These are phyloP conservation scores for Ciconia nigra DNA, from an alignment of 2,797 vertebrate genomes.

Conservation along the genomic window DNA sequence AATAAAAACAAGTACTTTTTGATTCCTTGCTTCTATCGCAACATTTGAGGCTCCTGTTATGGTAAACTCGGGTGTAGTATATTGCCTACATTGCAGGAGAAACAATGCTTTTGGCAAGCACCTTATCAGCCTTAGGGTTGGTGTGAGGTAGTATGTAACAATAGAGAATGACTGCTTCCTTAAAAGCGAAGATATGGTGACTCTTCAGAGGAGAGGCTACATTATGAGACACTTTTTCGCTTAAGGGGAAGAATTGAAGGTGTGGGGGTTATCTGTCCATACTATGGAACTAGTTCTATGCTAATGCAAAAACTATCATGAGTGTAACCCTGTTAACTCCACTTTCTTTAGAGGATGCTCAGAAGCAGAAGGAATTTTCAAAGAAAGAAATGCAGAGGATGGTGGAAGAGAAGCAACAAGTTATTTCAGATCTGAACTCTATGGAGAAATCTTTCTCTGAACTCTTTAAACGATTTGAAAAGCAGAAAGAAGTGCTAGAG, in stretches of 20 bases:
- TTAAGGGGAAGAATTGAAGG: background rate
- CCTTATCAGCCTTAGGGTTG: background rate
- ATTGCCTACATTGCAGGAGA: background rate
- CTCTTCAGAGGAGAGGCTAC: background rate
- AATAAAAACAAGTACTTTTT: background rate
- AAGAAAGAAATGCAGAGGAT: constrained; percentile 75
- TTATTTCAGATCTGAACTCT: constrained; percentile 80
- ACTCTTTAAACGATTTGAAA: constrained; percentile 90
- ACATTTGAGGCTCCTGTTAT: background rate
- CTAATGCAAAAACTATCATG: background rate
- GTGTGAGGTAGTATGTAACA: background rate
- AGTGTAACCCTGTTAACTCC: background rate
- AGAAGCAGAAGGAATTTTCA: constrained; percentile 77
- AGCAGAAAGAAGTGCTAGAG: constrained; percentile 87
- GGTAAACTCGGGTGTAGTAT: rapidly evolving
- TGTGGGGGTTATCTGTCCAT: background rate
- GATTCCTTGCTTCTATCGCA: background rate
- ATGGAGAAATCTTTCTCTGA: constrained; percentile 89
- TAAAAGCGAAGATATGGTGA: background rate
- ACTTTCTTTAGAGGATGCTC: constrained; percentile 77
- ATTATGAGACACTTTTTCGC: background rate
- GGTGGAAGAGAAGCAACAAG: constrained; percentile 84
- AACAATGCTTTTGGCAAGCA: background rate
- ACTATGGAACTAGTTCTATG: background rate
- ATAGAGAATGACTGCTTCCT: background rate